phyloP scores from a whole-genome alignment of 2,797 vertebrate species.

The Poeciliopsis turneri region DNA sequence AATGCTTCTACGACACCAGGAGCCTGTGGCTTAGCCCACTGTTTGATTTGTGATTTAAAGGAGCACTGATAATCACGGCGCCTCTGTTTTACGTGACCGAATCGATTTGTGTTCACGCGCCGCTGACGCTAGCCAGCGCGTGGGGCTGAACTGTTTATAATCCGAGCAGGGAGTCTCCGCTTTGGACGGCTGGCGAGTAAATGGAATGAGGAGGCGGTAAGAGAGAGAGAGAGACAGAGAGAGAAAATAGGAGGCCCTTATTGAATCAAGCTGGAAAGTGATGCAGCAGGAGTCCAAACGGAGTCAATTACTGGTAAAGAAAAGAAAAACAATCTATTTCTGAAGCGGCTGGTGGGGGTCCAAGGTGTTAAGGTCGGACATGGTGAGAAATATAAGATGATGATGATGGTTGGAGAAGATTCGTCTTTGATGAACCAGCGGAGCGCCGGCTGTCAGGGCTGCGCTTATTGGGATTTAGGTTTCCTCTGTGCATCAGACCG shows the following conservation, averaged over 20 bases:
- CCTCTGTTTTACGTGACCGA: constrained; percentile 74
- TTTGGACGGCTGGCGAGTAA: constrained; percentile 66
- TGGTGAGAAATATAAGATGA: constrained; percentile 39
- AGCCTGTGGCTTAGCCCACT: constrained; percentile 39
- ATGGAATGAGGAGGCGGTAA: constrained; percentile 57
- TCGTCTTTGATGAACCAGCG: constrained; percentile 30
- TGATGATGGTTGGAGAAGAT: constrained; percentile 24
- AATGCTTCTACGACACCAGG: constrained; percentile 29
- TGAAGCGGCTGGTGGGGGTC: constrained; percentile 44
- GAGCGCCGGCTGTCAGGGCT: constrained; percentile 44
- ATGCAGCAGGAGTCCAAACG: constrained; percentile 79
- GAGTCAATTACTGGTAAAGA: constrained; percentile 74
- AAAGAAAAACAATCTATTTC: constrained; percentile 25
- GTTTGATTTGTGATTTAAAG: constrained; percentile 82
- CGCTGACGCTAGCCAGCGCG: constrained; percentile 83
- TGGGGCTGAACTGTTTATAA: constrained; percentile 85
- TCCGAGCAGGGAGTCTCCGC: constrained; percentile 86
- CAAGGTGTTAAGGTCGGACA: constrained; percentile 38
- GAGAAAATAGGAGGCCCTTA: constrained; percentile 11
- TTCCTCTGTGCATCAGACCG: constrained; percentile 66
- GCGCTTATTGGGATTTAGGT: constrained; percentile 67
- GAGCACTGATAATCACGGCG: constrained; percentile 80
- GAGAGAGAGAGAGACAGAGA: neutral
- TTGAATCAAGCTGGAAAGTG: constrained; percentile 82
- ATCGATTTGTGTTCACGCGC: constrained; percentile 81